phyloP scores from a whole-genome alignment of 2,113 vertebrate genomes.

The Megalops atlanticus region DNA sequence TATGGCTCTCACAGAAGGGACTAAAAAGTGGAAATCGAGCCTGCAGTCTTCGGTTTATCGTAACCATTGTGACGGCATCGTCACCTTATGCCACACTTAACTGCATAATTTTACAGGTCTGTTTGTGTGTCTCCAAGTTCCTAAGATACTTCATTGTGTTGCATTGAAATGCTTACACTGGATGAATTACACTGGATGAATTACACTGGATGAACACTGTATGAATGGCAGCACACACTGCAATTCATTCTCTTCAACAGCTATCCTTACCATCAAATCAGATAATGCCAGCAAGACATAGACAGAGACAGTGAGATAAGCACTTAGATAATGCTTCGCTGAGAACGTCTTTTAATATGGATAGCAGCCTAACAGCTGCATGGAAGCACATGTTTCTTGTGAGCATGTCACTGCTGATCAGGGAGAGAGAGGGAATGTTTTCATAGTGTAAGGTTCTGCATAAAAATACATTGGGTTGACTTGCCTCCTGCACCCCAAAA shows the following conservation, averaged over 20 bases:
- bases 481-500: not conserved
- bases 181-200: not conserved
- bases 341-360: no score
- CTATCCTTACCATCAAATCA: not conserved
- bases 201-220: not conserved
- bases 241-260: not conserved
- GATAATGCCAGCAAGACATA: no score
- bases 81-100: not conserved
- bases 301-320: no score
- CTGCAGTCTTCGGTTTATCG: not conserved
- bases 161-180: no score
- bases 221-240: not conserved
- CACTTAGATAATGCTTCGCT: no score
- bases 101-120: not conserved
- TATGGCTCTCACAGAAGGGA: no score
- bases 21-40: slow-evolving; percentile 3
- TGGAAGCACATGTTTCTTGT: not conserved
- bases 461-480: not conserved
- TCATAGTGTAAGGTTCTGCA: not conserved
- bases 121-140: not conserved
- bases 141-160: not conserved
- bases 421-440: not conserved
- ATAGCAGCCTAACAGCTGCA: no score
- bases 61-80: not conserved
- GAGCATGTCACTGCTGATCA: not conserved